These are phyloP conservation scores for Pomatorhinus ruficollis DNA, from an alignment of 2,113 vertebrate species.

Conservation along the genomic window DNA sequence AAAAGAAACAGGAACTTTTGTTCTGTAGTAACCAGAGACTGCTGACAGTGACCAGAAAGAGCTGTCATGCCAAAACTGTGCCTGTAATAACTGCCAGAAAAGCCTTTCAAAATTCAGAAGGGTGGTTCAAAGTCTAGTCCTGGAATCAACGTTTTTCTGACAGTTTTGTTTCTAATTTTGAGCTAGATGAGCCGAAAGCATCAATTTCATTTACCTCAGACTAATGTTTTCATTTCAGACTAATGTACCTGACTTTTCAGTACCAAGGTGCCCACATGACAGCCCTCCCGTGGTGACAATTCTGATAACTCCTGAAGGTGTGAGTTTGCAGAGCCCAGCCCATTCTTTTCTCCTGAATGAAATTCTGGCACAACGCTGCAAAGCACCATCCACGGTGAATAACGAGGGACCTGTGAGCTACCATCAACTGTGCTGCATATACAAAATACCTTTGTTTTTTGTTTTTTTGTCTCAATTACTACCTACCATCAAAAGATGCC, in stretches of 20 bases:
- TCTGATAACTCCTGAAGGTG: background rate
- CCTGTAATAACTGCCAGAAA: background rate
- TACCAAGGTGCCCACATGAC: accelerated
- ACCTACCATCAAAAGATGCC: background rate
- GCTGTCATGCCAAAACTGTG: background rate
- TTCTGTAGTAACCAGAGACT: background rate
- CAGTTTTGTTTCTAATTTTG: background rate
- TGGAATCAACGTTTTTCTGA: background rate
- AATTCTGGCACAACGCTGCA: background rate
- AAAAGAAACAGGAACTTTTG: background rate
- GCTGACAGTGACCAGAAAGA: background rate
- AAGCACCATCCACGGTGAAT: background rate
- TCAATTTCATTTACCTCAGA: background rate
- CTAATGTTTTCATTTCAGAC: accelerated
- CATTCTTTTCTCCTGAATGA: background rate
- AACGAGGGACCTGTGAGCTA: background rate
- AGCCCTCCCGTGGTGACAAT: background rate
- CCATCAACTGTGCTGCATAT: accelerated
- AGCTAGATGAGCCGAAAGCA: accelerated
- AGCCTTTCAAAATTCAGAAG: background rate
- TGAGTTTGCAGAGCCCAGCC: background rate
- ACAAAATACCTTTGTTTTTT: background rate
- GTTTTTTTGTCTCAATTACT: background rate
- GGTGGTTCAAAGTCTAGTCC: background rate
- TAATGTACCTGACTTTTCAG: background rate